These are phyloP conservation scores for Channa argus DNA, from an alignment of 2,113 vertebrate genomes.

Conservation along the genomic window DNA sequence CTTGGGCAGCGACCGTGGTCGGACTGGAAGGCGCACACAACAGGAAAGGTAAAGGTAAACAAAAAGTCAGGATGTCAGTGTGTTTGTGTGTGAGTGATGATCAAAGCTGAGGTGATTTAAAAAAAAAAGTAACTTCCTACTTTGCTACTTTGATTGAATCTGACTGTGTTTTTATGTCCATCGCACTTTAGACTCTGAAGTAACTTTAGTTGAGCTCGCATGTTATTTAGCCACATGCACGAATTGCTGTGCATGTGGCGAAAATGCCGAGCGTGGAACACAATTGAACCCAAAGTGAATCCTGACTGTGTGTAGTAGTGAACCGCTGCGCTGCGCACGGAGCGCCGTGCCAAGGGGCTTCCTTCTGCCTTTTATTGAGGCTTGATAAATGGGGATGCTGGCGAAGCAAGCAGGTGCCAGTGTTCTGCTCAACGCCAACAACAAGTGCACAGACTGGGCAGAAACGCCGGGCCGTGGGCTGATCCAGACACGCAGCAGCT, in stretches of 20 bases:
- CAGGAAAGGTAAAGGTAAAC: background rate
- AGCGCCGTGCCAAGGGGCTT: slow-evolving; percentile 36
- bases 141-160: too few relatives aligned
- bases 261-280: background rate
- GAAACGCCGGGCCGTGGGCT: slow-evolving; percentile 19
- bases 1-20: slow-evolving; percentile 62
- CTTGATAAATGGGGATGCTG: slow-evolving; percentile 64
- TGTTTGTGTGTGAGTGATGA: background rate
- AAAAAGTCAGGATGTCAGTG: background rate
- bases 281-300: background rate
- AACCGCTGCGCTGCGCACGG: background rate
- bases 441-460: slow-evolving; percentile 56
- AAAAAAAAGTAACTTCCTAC: too few relatives aligned
- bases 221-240: background rate
- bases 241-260: background rate
- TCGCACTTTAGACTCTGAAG: background rate
- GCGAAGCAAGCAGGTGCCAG: slow-evolving; percentile 69
- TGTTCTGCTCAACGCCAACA: slow-evolving; percentile 41
- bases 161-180: too few relatives aligned
- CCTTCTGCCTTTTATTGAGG: slow-evolving; percentile 40
- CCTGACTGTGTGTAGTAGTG: background rate
- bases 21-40: slow-evolving; percentile 55
- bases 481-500: slow-evolving; percentile 43
- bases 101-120: background rate
- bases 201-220: slow-evolving; percentile 27